Evolutionary conservation across 1,140 invertebrate species (phyloP).

Genomic region (Reticulitermes speratus): DNA sequence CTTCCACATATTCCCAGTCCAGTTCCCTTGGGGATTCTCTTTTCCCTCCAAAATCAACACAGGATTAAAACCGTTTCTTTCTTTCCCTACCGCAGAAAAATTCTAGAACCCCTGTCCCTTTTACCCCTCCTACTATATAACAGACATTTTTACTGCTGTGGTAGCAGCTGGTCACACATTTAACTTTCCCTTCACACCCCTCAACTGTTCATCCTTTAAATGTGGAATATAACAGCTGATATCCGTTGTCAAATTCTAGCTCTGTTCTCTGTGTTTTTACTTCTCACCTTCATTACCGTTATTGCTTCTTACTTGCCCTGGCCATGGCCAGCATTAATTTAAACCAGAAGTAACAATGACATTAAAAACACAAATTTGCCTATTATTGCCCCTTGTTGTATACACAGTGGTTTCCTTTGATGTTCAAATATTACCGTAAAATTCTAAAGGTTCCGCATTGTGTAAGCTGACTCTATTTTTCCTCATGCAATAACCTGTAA

Average conservation of each 20-base stretch:
- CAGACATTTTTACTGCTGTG: background rate
- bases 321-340: too few relatives aligned
- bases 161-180: conserved; percentile 12
- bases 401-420: too few relatives aligned
- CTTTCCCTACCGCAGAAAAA: background rate
- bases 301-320: too few relatives aligned
- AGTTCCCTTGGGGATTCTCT: background rate
- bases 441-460: too few relatives aligned
- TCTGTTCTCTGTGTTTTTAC: background rate
- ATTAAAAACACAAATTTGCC: too few relatives aligned
- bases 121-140: background rate
- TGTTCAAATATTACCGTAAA: too few relatives aligned
- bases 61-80: background rate
- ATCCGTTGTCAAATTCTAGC: background rate
- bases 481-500: too few relatives aligned
- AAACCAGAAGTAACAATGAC: too few relatives aligned
- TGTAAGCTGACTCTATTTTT: too few relatives aligned
- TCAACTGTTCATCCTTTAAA: background rate
- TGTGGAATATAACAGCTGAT: background rate
- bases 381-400: too few relatives aligned
- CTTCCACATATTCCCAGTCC: background rate
- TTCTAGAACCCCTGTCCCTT: background rate
- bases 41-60: background rate
- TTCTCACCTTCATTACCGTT: background rate
- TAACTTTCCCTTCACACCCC: background rate